Conservation (phyloP, 2,888 invertebrate genomes). For the Carabus problematicus region DNA sequence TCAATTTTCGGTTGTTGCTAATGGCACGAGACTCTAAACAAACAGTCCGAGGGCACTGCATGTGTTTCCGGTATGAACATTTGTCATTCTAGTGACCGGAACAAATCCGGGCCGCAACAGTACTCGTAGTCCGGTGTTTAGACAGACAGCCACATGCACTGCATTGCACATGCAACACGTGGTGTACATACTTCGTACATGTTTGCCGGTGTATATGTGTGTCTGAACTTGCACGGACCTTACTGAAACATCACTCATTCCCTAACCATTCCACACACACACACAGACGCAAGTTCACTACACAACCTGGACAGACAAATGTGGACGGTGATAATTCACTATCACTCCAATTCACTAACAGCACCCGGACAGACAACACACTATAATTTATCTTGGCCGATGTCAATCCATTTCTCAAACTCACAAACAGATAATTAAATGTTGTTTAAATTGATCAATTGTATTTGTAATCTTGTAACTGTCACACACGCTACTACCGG, state of each 20-base stretch:
- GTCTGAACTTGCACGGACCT: neutral
- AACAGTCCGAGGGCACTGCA: slow-evolving; percentile 12
- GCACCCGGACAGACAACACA: neutral
- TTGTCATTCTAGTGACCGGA: slow-evolving; percentile 39
- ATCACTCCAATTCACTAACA: slow-evolving; percentile 10
- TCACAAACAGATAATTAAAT: neutral
- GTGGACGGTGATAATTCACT: slow-evolving; percentile 8
- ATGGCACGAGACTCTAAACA: neutral
- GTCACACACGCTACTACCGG: too few relatives aligned
- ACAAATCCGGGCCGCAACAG: slow-evolving; percentile 23
- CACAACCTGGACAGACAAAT: too few relatives aligned
- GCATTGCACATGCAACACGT: slow-evolving; percentile 28
- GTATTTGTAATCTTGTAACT: too few relatives aligned
- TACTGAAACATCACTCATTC: slow-evolving; percentile 7
- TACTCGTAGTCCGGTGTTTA: neutral
- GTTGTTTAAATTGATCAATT: too few relatives aligned
- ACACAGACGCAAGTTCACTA: too few relatives aligned
- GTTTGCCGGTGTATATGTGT: too few relatives aligned
- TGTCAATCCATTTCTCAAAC: neutral
- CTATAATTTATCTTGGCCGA: neutral
- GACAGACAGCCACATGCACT: neutral
- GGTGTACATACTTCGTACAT: neutral
- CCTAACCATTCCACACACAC: neutral
- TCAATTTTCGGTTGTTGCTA: too few relatives aligned
- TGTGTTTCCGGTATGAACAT: slow-evolving; percentile 39